Evolutionary conservation across 1,140 invertebrate species (phyloP).

Genomic region (Bombus waltoni): DNA sequence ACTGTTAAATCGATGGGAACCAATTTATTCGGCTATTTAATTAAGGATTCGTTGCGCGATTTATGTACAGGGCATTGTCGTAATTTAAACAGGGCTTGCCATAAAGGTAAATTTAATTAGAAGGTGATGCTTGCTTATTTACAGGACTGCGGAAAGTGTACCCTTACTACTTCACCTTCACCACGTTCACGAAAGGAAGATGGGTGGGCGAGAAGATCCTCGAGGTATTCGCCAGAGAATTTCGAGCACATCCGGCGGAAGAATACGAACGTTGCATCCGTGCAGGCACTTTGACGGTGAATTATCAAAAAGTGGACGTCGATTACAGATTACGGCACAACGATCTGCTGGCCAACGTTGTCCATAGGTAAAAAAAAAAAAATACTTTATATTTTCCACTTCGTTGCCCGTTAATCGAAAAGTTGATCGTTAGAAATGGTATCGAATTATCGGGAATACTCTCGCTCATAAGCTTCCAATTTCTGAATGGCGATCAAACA

Average conservation of each 20-base stretch:
- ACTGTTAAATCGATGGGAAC: not conserved
- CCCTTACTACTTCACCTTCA: slow-evolving; percentile 99
- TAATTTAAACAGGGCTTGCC: not conserved
- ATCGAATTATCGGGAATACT: not conserved
- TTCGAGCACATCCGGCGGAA: slow-evolving; percentile 95
- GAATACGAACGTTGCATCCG: slow-evolving; percentile 96
- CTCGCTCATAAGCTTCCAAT: too few species aligned
- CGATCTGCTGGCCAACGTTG: slow-evolving; percentile 96
- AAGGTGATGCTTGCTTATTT: not conserved
- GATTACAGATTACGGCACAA: slow-evolving; percentile 97
- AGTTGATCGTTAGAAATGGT: too few species aligned
- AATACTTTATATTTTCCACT: not conserved
- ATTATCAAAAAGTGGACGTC: slow-evolving; percentile 95
- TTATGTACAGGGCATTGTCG: not conserved
- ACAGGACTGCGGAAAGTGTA: slow-evolving; percentile 98
- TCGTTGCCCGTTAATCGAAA: not conserved
- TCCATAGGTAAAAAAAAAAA: slow-evolving; percentile 91
- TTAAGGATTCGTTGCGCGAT: not conserved
- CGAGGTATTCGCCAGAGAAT: slow-evolving; percentile 97
- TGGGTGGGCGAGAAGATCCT: slow-evolving; percentile 98
- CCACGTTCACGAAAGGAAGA: slow-evolving; percentile 97
- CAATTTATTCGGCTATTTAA: not conserved
- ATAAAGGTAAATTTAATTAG: not conserved
- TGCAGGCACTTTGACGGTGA: slow-evolving; percentile 95
- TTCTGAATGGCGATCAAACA: too few species aligned